phyloP scores from a whole-genome alignment of 1,140 invertebrate genomes.

The Drosophila bocki region DNA sequence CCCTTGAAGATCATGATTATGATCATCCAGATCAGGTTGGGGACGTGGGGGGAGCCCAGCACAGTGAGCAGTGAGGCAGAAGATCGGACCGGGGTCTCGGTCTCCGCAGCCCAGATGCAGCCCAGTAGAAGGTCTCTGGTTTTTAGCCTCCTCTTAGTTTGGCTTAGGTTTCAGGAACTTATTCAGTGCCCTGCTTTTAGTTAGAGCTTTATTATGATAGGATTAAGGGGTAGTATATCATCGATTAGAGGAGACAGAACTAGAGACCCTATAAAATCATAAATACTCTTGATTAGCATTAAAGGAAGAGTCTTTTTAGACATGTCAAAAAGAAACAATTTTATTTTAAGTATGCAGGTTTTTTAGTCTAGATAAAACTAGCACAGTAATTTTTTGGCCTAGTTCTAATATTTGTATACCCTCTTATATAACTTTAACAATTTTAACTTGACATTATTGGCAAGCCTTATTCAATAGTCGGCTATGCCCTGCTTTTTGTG shows the following conservation, averaged over 20 bases:
- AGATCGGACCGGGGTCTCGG: background rate
- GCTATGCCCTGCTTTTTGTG: background rate
- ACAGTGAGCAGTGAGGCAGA: conserved; percentile 16
- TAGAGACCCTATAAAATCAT: no score
- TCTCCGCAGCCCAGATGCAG: background rate
- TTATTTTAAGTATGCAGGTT: no score
- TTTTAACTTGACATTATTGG: no score
- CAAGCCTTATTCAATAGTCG: conserved; percentile 1
- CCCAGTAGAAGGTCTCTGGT: conserved; percentile 3
- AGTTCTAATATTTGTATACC: no score
- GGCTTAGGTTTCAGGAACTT: background rate
- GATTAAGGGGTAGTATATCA: background rate
- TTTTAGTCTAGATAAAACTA: no score
- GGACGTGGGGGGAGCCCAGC: background rate
- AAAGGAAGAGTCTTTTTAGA: no score
- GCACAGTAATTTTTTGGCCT: no score
- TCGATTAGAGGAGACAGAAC: no score
- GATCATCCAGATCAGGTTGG: conserved; percentile 6
- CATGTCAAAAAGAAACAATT: no score
- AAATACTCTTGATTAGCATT: no score
- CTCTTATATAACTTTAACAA: no score
- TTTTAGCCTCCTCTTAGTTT: background rate
- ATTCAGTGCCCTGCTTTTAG: background rate
- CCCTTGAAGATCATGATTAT: conserved; percentile 35
- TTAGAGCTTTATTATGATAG: no score